Percentiles rank a stretch among this genome's conserved stretches.
phyloP scores from a whole-genome alignment of 2,797 vertebrate species.

The Tangara arthus region DNA sequence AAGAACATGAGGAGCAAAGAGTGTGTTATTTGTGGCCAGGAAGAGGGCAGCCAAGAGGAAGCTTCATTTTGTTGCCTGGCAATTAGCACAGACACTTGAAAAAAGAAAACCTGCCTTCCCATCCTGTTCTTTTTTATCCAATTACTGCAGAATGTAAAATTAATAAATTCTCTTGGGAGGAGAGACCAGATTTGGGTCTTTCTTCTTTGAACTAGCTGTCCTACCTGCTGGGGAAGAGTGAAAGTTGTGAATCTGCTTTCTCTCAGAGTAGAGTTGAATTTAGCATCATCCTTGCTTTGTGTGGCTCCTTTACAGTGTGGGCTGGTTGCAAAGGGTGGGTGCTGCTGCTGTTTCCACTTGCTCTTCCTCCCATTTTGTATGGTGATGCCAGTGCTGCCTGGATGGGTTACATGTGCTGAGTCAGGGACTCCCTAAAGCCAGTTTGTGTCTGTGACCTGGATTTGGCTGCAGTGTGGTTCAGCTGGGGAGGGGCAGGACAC shows the following conservation, averaged over 20 bases:
- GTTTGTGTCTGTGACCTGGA: not conserved
- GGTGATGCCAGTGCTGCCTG: not conserved
- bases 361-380: not conserved
- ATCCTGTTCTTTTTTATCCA: not conserved
- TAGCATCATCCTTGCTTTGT: not conserved
- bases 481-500: not conserved
- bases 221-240: not conserved
- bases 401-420: not conserved
- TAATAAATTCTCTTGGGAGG: conserved; percentile 5
- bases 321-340: not conserved
- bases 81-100: conserved; percentile 17
- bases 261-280: not conserved
- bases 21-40: not conserved
- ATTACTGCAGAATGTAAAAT: conserved; percentile 22
- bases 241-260: not conserved
- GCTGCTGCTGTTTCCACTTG: not conserved
- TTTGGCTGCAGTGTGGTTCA: not conserved
- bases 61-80: conserved; percentile 20
- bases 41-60: not conserved
- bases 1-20: not conserved
- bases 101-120: conserved; percentile 31
- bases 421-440: not conserved
- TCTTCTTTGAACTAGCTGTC: conserved; percentile 8
- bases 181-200: conserved; percentile 6
- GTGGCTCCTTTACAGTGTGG: not conserved